Percentiles rank a stretch among this genome's conserved stretches.
Conservation (phyloP, 2,797 vertebrate species). For the Lates japonicus region DNA sequence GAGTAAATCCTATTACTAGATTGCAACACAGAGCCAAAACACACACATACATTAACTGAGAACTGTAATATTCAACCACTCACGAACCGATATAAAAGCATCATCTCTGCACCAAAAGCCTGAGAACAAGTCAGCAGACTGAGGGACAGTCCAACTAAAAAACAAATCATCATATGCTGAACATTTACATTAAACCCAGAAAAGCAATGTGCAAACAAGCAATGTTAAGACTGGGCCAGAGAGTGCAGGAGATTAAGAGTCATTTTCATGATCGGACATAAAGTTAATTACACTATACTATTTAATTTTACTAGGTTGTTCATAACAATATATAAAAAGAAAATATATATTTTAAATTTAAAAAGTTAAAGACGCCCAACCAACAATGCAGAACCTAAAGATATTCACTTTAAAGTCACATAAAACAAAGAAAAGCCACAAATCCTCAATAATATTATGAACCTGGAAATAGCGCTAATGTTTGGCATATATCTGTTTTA, state of each 20-base stretch:
- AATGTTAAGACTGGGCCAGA: background rate
- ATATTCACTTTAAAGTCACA: background rate
- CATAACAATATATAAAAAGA: no score
- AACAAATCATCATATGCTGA: background rate
- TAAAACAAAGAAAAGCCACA: background rate
- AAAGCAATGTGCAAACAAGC: background rate
- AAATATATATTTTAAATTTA: no score
- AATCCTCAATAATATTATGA: background rate
- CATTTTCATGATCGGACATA: no score
- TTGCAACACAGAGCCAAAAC: constrained; percentile 18
- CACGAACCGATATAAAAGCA: constrained; percentile 23
- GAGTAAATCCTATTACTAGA: constrained; percentile 32
- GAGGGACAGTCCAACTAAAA: background rate
- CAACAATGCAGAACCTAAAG: background rate
- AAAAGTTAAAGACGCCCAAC: no score
- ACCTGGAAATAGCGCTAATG: background rate
- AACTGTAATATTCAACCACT: constrained; percentile 32
- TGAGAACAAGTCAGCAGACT: constrained; percentile 28
- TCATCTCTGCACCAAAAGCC: constrained; percentile 4
- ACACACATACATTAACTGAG: constrained; percentile 16
- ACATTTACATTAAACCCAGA: background rate
- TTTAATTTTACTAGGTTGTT: no score
- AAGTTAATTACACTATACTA: no score
- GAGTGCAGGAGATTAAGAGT: no score
- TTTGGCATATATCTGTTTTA: background rate